Evolutionary conservation across 2,113 vertebrate species (phyloP), one percentile per base, ranked within the genome.

Genomic region (Heterotis niloticus): DNA sequence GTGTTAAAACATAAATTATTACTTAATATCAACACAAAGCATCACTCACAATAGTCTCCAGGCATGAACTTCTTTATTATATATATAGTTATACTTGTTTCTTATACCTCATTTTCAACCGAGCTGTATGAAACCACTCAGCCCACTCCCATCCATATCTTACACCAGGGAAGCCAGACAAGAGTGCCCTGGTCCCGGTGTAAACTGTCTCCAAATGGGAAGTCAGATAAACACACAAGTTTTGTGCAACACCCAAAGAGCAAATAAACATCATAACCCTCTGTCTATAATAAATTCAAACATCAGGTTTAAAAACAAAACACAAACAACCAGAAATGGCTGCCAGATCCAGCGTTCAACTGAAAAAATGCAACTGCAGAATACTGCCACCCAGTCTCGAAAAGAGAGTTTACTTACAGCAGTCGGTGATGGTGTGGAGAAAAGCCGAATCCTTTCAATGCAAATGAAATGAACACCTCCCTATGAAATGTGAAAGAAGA

Each of bases 61-160:
- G 59, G 17, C 52, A 69, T 85, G 62, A 81, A 85, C 81, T 84
- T 75, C 60, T 89, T 89, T 88, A 90, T 88, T 88, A 79, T n/a
- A n/a, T n/a, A n/a, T n/a, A n/a, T n/a, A n/a, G n/a, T n/a, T n/a
- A n/a, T n/a, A 85, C 81, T 84, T 75, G 56, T 89, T 89, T 88
- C 89, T 88, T 88, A 79, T 85, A 84, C 78, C 72, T 78, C 74
- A 70, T 86, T 84, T 84, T 89, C 80, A 76, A 79, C 65, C 64
- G 84, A 87, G 82, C 83, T 72, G 72, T 86, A 83, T 80, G 88
- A 88, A 88, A 75, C 80, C 78, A 82, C 83, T 82, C 82, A 73
- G 82, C 72, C 60, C 23, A 10, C 18, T 29, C 51, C 44, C 51
- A 2, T 64, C 52, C 62, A 34, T 83, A 87, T 87, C 20, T 68